Base-by-base conservation (phyloP, 2,797 vertebrate genomes). In the Enteromius afrohamiltoni region DNA sequence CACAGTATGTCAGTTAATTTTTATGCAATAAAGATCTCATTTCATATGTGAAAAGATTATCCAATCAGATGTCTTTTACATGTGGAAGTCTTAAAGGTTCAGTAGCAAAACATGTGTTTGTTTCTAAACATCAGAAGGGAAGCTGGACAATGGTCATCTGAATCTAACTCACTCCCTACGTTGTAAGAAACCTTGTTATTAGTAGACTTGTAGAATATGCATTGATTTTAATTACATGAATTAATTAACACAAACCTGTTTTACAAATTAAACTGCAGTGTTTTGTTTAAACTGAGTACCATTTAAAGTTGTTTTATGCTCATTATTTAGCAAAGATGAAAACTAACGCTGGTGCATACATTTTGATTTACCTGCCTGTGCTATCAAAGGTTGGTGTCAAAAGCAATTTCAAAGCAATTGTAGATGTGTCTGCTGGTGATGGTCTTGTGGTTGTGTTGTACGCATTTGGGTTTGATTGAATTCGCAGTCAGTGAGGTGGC, bases 391-490 rank as follows among this genome's bases (percentile, higher is more conserved):
- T 71, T 47, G 53, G 31, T 60, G 68, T 60, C 40, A 4, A 47
- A 64, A 58, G 16, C n/a, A 42, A 42, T 70, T 70, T 82, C 8
- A 82, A 74, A 82, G 53, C 7, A 6, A 58, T 10, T 60, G 34
- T 70, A 80, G 65, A 51, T 80, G 55, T 51, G 42, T 49, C 42
- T 79, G 23, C 58, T 49, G 51, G 13, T 51, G 45, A 37, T 21
- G 7, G 29, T 68, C 47, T 79, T 79, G 62, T 68, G 29, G n/a
- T 31, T n/a, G 31, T 76, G 67, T 47, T 76, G 34, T 82, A n/a
- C 2, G 2, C 2, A 6, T 23, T 19, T 76, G 60, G 47, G 58
- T 65, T 82, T 75, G 71, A 83, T 80, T 58, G 37, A 58, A 71
- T 58, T 71, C 51, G 58, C 78, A 55, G 34, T 69, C 34, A 55